Percentiles rank a stretch among this genome's conserved stretches.
These are phyloP conservation scores for Hypolimnas misippus DNA, from an alignment of 2,888 invertebrate genomes.

Conservation along the genomic window DNA sequence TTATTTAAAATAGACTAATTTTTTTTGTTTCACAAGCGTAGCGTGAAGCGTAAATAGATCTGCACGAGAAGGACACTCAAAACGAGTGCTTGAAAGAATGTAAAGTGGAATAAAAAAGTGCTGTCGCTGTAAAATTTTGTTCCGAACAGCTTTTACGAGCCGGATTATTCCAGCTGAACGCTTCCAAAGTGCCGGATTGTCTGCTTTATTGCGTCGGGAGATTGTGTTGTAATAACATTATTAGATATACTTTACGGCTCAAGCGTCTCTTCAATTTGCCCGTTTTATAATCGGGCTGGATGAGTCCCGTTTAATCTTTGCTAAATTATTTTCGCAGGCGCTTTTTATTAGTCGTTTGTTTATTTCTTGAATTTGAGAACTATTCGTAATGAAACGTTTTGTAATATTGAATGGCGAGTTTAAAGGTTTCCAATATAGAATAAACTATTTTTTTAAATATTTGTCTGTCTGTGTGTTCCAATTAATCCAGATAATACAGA, in stretches of 20 bases:
- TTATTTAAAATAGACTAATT: too few species aligned
- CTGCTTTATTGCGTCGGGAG: conserved; percentile 13
- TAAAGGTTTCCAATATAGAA: too few species aligned
- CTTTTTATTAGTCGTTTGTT: neutral
- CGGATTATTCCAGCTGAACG: conserved; percentile 26
- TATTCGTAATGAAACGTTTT: neutral
- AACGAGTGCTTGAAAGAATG: conserved; percentile 27
- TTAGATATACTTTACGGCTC: conserved; percentile 22
- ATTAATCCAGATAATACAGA: too few species aligned
- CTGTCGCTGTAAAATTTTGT: conserved; percentile 30
- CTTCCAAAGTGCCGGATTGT: conserved; percentile 21
- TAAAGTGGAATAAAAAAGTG: conserved; percentile 29
- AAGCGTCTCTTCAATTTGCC: conserved; percentile 5
- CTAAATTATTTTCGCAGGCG: neutral
- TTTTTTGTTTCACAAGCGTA: neutral
- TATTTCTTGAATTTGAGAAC: neutral
- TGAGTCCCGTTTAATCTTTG: conserved; percentile 1
- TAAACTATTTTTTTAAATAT: too few species aligned
- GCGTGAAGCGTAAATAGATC: conserved; percentile 17
- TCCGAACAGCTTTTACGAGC: conserved; percentile 24
- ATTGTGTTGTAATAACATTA: conserved; percentile 30
- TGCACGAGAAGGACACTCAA: conserved; percentile 21
- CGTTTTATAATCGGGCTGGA: conserved; percentile 5
- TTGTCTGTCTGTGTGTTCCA: too few species aligned
- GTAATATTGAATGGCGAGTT: neutral